Conservation (phyloP, 2,888 invertebrate genomes). For the Electrophaes corylata region DNA sequence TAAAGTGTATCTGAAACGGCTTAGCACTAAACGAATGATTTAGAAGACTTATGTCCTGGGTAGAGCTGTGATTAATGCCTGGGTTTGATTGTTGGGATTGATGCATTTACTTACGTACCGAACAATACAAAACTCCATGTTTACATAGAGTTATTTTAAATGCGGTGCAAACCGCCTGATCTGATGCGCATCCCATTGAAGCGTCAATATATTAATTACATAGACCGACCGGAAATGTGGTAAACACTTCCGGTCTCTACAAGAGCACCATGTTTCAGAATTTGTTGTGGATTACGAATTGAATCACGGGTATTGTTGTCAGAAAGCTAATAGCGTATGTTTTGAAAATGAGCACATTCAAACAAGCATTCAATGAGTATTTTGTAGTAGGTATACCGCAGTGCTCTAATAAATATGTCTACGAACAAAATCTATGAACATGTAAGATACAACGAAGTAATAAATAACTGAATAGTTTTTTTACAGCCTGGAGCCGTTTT, state of each 20-base stretch:
- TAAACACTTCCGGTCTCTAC: constrained; percentile 22
- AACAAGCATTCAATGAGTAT: not conserved
- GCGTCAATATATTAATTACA: constrained; percentile 19
- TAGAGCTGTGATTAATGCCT: too few species aligned
- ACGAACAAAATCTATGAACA: not conserved
- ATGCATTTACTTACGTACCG: too few species aligned
- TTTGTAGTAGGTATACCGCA: too few species aligned
- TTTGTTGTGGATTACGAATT: constrained; percentile 13
- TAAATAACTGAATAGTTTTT: too few species aligned
- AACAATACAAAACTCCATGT: too few species aligned
- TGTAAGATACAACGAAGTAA: too few species aligned
- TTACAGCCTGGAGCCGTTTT: too few species aligned
- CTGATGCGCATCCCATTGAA: not conserved
- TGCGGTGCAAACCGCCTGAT: not conserved
- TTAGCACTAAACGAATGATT: too few species aligned
- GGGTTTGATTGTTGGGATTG: too few species aligned
- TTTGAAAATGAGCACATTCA: constrained; percentile 5
- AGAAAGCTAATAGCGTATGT: constrained; percentile 9
- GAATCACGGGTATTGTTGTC: constrained; percentile 25
- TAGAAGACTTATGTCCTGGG: too few species aligned
- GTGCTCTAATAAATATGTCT: too few species aligned
- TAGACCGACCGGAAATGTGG: constrained; percentile 23
- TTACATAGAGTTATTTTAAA: not conserved
- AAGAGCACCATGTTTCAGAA: constrained; percentile 15
- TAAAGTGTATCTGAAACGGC: too few species aligned